Base-by-base conservation (phyloP, 1,140 invertebrate species). In the Aethina tumida region DNA sequence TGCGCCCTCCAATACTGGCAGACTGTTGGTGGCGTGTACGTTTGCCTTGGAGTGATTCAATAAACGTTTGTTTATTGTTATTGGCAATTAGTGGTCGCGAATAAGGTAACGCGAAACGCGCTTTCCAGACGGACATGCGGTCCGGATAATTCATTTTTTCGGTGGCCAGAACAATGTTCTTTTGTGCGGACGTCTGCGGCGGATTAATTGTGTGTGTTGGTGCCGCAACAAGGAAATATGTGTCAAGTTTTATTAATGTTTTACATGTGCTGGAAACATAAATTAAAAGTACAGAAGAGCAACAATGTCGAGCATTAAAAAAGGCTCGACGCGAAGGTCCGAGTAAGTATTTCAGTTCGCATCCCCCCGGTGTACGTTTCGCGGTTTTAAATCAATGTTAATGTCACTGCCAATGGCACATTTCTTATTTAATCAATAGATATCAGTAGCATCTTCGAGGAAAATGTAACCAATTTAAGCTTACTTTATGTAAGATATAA, bases 251-350 rank as follows among this genome's bases (percentile, higher is more conserved):
- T 48, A 17, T 15, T 45, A 16, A 29, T 43, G 18, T 19, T 37
- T n/a, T 47, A 43, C 17, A 41, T 40, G 39, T 44, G 48, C 20
- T 47, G 48, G 41, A 50, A 50, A 44, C 45, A 44, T 51, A 51
- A 51, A 44, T 34, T 48, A 24, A 47, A 51, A 41, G 22, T 39
- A n/a, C n/a, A n/a, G n/a, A n/a, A n/a, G n/a, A n/a, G 25, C 22
- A 27, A 50, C 31, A 48, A 68, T 67, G 63, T 63, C 64, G 36
- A 64, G 52, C 40, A 58, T 60, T 34, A 61, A 57, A 50, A 53
- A 54, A 45, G 51, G 51, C 26, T 62, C 58, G 5, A 55, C 58
- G 30, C 47, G 57, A 41, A 59, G 64, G 28, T 66, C 62, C 9
- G 63, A 67, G 66, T 68, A 50, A 64, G 65, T 65, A 40, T 30